These are phyloP conservation scores for Falco cherrug DNA, from an alignment of 2,797 vertebrate genomes.

Conservation along the genomic window DNA sequence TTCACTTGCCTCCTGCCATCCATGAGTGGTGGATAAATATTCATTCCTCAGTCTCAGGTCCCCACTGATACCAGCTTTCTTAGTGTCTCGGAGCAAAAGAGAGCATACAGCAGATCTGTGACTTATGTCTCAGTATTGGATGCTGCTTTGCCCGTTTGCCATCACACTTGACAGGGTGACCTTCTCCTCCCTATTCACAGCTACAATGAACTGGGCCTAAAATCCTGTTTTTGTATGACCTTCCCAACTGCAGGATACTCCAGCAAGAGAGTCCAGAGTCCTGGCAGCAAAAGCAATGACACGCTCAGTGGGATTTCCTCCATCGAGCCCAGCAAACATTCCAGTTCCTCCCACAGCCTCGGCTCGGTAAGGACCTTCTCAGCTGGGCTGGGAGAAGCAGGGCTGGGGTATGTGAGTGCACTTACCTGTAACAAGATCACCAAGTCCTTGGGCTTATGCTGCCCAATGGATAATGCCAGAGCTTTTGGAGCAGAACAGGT, in stretches of 20 bases:
- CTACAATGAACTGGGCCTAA: not conserved
- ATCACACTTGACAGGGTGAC: not conserved
- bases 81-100: not conserved
- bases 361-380: conserved; percentile 81
- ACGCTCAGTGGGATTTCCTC: conserved; percentile 95
- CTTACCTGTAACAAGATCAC: not conserved
- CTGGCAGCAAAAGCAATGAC: conserved; percentile 93
- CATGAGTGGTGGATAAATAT: not conserved
- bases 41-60: not conserved
- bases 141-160: not conserved
- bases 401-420: not conserved
- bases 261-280: conserved; percentile 89
- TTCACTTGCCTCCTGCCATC: not conserved
- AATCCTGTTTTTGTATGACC: not conserved
- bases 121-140: not conserved
- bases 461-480: not conserved
- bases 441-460: not conserved
- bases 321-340: conserved; percentile 93
- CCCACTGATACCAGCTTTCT: not conserved
- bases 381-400: not conserved
- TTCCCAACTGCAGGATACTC: conserved; percentile 75
- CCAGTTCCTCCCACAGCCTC: conserved; percentile 93
- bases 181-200: not conserved
- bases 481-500: not conserved
- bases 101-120: not conserved